Base-by-base conservation (phyloP, 2,797 vertebrate species). In the Anabacerthia variegaticeps region DNA sequence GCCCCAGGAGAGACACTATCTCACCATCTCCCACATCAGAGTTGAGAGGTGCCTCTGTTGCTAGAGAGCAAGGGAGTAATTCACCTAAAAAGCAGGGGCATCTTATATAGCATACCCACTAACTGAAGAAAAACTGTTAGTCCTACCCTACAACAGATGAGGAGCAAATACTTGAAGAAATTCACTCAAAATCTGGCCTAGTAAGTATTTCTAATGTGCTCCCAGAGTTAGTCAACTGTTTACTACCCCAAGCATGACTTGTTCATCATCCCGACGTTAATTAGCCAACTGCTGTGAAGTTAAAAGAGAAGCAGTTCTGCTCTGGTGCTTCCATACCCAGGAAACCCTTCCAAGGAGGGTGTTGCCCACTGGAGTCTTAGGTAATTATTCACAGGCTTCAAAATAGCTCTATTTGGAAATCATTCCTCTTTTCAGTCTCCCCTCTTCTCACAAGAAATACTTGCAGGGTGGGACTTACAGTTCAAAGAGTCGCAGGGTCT, bases 401-500 rank as follows among this genome's bases (percentile, higher is more conserved):
- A 69, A 92, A 88, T 7, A 88, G 44, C 67, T 93, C 51, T 92
- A 21, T 90, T 62, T 74, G 54, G 62, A 89, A 77, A 80, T 36
- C 0, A 0, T 49, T 93, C 30, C 74, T 79, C 56, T 63, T 58
- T 67, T 93, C 58, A 82, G 24, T 59, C 89, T 92, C 78, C 76
- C 81, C 63, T 67, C 49, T 80, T 46, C 77, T 79, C 81, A 86
- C 66, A 91, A 62, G 62, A 86, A 23, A 23, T 16, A 54, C 8
- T 68, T 92, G 90, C 76, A 30, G 80, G 78, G 73, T 52, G 59
- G 41, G 95, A 99, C 99, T 99, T 98, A 99, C 99, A 99, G 98
- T 98, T 99, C 99, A 59, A 97, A 97, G 97, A 99, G 98, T 96
- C 99, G 98, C 95, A 99, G 98, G n/a, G 99, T 99, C 98, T 99